Evolutionary conservation across 2,888 invertebrate species (phyloP).

Genomic region (Phrixothrix hirtus): DNA sequence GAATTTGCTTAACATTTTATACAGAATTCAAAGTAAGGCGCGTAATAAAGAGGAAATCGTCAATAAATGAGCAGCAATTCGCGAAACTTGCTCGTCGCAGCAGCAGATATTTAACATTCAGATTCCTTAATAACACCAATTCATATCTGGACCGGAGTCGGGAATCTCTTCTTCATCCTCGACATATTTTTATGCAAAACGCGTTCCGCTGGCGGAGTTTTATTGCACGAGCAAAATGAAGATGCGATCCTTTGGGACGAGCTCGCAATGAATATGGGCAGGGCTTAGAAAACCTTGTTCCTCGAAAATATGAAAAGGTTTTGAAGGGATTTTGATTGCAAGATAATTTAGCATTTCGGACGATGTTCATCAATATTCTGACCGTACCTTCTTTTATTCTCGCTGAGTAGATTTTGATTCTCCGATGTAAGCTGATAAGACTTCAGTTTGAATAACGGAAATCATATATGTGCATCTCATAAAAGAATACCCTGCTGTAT

Average conservation of each 20-base stretch:
- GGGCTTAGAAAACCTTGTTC: slow-evolving; percentile 44
- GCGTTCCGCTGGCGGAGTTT: slow-evolving; percentile 53
- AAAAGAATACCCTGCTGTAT: slow-evolving; percentile 24
- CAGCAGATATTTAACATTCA: slow-evolving; percentile 49
- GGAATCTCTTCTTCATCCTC: slow-evolving; percentile 47
- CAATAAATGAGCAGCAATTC: slow-evolving; percentile 43
- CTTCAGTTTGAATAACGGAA: slow-evolving; percentile 27
- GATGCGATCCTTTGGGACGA: slow-evolving; percentile 48
- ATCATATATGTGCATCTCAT: slow-evolving; percentile 20
- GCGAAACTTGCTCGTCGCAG: slow-evolving; percentile 29
- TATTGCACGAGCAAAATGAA: slow-evolving; percentile 54
- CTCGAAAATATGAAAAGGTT: slow-evolving; percentile 41
- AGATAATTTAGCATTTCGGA: slow-evolving; percentile 47
- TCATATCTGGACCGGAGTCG: slow-evolving; percentile 46
- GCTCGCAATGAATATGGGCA: slow-evolving; percentile 45
- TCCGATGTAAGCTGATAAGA: slow-evolving; percentile 28
- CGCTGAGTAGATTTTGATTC: slow-evolving; percentile 32
- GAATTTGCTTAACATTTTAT: slow-evolving; percentile 26
- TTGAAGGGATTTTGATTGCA: slow-evolving; percentile 47
- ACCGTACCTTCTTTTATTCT: slow-evolving; percentile 33
- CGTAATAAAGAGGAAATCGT: slow-evolving; percentile 40
- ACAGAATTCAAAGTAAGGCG: slow-evolving; percentile 21
- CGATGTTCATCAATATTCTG: slow-evolving; percentile 47
- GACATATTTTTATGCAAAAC: slow-evolving; percentile 56
- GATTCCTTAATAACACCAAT: slow-evolving; percentile 49